Evolutionary conservation across 2,888 invertebrate genomes (phyloP).

Genomic region (Clanis bilineata): DNA sequence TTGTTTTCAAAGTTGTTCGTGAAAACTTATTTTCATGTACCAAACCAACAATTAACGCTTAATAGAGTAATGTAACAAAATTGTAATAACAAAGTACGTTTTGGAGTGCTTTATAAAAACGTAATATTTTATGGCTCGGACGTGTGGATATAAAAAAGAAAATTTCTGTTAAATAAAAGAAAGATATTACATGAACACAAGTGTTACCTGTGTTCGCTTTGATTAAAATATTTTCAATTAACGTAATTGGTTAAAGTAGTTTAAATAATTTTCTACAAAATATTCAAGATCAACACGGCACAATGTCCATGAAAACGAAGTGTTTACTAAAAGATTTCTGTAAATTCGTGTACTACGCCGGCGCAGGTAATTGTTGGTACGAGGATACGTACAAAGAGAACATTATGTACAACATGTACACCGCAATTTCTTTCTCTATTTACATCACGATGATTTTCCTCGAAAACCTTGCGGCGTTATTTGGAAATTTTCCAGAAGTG

Average conservation of each 20-base stretch:
- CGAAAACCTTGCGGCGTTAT: conserved; percentile 65
- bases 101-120: background rate
- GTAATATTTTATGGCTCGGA: background rate
- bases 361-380: conserved; percentile 65
- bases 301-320: conserved; percentile 55
- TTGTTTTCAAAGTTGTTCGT: background rate
- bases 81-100: background rate
- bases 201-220: no score
- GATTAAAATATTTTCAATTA: no score
- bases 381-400: conserved; percentile 55
- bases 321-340: conserved; percentile 53
- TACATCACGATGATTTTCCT: conserved; percentile 66
- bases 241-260: no score
- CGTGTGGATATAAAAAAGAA: no score
- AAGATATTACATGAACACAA: no score
- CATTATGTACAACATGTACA: conserved; percentile 50
- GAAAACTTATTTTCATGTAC: background rate
- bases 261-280: background rate
- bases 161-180: no score
- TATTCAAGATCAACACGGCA: background rate
- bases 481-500: conserved; percentile 62
- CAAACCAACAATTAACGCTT: background rate
- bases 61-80: background rate
- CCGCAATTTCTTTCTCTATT: conserved; percentile 51
- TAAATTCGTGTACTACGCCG: conserved; percentile 63